A percentile compares a stretch with the other conserved stretches of the same genome.
phyloP scores from a whole-genome alignment of 1,140 invertebrate genomes.

The Hypsibius dujardini region DNA sequence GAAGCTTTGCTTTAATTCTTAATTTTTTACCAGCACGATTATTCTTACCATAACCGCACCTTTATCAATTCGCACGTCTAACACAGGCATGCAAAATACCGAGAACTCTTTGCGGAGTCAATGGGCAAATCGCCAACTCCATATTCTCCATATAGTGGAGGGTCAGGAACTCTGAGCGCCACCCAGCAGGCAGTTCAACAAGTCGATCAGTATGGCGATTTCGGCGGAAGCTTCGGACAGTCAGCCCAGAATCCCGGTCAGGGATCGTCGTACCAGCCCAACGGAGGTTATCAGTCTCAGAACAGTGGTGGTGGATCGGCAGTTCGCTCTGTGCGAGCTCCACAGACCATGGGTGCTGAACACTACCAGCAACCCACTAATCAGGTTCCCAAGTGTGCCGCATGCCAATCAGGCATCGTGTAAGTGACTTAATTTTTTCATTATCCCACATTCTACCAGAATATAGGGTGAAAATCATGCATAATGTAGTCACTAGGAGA shows the following conservation, averaged over 20 bases:
- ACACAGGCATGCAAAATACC: too few species aligned
- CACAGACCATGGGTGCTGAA: background rate
- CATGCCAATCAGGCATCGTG: slow-evolving; percentile 1
- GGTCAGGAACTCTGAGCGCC: background rate
- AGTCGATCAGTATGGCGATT: slow-evolving; percentile 10
- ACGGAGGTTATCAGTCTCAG: background rate
- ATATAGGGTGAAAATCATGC: too few species aligned
- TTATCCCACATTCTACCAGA: too few species aligned
- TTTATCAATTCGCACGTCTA: too few species aligned
- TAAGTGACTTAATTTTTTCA: background rate
- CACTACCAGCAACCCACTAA: slow-evolving; percentile 11
- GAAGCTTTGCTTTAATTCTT: too few species aligned
- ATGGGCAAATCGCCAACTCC: too few species aligned
- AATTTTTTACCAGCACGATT: too few species aligned
- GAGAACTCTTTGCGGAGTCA: too few species aligned
- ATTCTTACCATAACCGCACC: too few species aligned
- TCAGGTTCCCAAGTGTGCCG: slow-evolving; percentile 9
- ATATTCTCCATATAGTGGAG: too few species aligned
- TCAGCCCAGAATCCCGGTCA: background rate
- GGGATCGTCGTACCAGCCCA: background rate
- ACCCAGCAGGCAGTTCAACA: background rate
- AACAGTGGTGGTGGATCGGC: background rate
- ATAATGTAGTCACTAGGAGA: too few species aligned
- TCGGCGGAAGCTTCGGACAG: background rate
- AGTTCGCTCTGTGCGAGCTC: slow-evolving; percentile 10